Percentiles rank a stretch among this genome's conserved stretches.
phyloP scores from a whole-genome alignment of 1,140 invertebrate genomes.

The Lasioglossum baleicum region DNA sequence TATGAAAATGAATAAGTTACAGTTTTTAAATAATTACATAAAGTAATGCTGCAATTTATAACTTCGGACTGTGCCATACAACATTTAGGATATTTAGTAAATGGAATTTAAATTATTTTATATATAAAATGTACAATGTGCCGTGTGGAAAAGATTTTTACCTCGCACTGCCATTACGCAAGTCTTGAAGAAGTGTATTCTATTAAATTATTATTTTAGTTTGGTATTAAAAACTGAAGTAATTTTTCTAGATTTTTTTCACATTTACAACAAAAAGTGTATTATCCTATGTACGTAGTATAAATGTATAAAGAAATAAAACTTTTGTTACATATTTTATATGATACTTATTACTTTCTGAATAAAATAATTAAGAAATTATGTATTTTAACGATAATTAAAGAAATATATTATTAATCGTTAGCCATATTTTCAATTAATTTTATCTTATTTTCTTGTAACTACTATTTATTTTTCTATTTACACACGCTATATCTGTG shows the following conservation, averaged over 20 bases:
- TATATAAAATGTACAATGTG: conserved; percentile 18
- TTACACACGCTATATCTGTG: conserved; percentile 60
- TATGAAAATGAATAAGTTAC: conserved; percentile 13
- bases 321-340: conserved; percentile 59
- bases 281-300: conserved; percentile 48
- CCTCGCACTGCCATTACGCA: conserved; percentile 62
- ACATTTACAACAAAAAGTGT: conserved; percentile 63
- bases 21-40: too few relatives aligned
- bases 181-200: conserved; percentile 56
- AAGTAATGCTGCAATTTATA: too few relatives aligned
- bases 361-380: neutral
- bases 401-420: too few relatives aligned
- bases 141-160: conserved; percentile 45
- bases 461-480: conserved; percentile 53
- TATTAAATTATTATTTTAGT: conserved; percentile 65
- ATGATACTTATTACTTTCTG: conserved; percentile 26
- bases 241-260: conserved; percentile 73
- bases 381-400: neutral
- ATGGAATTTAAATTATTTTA: conserved; percentile 23
- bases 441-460: neutral
- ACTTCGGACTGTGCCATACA: conserved; percentile 32
- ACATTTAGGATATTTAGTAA: conserved; percentile 7
- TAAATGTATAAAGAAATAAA: conserved; percentile 61
- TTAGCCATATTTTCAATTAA: conserved; percentile 6
- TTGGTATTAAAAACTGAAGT: conserved; percentile 75